Percentiles rank a stretch among this genome's conserved stretches.
These are phyloP conservation scores for Notechis scutatus DNA, from an alignment of 2,113 vertebrate genomes.

Conservation along the genomic window DNA sequence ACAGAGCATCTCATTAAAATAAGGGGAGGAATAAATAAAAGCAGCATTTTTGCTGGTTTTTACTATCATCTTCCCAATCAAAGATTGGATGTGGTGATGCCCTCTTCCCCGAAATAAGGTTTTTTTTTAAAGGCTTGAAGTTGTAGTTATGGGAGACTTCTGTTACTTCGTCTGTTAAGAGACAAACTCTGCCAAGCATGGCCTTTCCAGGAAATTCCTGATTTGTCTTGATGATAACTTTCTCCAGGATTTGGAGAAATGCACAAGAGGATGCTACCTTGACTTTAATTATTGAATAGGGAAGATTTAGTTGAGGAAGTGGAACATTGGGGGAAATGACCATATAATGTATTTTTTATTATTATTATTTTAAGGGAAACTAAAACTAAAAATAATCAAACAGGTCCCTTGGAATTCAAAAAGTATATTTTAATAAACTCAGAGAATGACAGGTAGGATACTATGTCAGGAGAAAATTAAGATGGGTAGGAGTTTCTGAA, in stretches of 20 bases:
- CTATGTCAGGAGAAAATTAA: neutral
- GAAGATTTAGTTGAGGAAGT: neutral
- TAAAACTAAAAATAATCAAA: neutral
- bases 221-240: neutral
- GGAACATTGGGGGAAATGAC: neutral
- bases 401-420: neutral
- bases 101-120: neutral
- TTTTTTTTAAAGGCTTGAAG: neutral
- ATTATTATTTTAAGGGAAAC: neutral
- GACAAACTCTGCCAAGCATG: neutral
- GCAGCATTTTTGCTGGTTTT: neutral
- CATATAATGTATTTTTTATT: neutral
- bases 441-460: neutral
- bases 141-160: neutral
- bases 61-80: neutral
- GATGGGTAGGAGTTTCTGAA: neutral
- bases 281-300: neutral
- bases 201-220: neutral
- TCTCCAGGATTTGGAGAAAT: neutral
- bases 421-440: neutral
- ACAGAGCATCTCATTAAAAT: neutral
- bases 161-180: neutral
- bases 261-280: neutral
- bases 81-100: neutral
- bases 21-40: neutral